Base-by-base conservation (phyloP, 2,113 vertebrate genomes). In the Pelecanus crispus region DNA sequence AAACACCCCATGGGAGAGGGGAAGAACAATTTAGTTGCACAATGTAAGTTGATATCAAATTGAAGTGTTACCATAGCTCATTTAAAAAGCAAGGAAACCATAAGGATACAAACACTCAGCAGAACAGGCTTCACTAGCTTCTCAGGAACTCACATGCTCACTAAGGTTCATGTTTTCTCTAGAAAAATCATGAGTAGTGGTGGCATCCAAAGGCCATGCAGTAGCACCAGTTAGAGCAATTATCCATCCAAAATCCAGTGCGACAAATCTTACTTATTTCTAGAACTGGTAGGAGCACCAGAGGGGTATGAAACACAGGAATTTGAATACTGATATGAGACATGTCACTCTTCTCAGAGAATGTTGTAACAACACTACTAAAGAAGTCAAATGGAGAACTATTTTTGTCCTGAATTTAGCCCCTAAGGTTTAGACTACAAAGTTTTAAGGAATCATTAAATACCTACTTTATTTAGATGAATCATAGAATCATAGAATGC, bases 141-240 rank as follows among this genome's bases (percentile, higher is more conserved):
- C 70, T 94, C 52, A 40, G 1, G 0, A 85, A 72, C 15, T 79
- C 52, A 59, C 0, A 0, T 17, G 29, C 31, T 72, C 62, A 40
- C 20, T 47, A 56, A 59, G 31, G 24, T 68, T 90, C n/a, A 13
- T 24, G 74, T 56, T 59, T 94, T 75, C 36, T 17, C 59, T 29
- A 18, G 49, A 89, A 88, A 82, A 92, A 21, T 62, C 26, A 55
- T 7, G 36, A 83, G 34, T 15, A 80, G 45, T 4, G 7, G 52
- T 44, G 17, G 34, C 70, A 87, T 18, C 28, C 4, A 1, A 85
- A 38, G 29, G 61, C 42, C 50, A 29, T 5, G 70, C 0, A 4
- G 42, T 17, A 85, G 47, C 31, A 50, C 7, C 47, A 58, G 9
- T 47, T 44, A 81, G 55, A 92, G 50, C 14, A 84, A 49, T 18